phyloP scores from a whole-genome alignment of 2,797 vertebrate species.

The Sylvia borin region DNA sequence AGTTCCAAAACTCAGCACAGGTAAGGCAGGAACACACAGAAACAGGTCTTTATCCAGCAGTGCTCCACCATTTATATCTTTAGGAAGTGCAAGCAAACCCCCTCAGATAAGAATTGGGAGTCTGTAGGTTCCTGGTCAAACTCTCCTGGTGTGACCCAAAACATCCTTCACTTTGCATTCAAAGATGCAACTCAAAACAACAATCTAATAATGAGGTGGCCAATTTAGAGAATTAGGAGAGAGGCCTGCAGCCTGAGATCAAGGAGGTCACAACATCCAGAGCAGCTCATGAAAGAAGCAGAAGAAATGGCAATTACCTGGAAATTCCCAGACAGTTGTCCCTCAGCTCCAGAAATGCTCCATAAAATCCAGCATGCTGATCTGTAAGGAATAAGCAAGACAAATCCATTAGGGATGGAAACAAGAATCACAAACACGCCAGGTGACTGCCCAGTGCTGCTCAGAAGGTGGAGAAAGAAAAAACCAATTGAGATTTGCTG shows the following conservation, averaged over 20 bases:
- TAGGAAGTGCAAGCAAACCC: background rate
- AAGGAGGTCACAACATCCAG: background rate
- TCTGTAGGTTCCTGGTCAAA: background rate
- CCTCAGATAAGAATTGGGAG: background rate
- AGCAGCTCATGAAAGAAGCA: background rate
- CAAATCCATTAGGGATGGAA: background rate
- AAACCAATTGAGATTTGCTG: background rate
- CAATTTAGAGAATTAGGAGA: background rate
- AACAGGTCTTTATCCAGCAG: background rate
- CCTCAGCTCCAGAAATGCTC: background rate
- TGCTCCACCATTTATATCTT: background rate
- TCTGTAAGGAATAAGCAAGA: background rate
- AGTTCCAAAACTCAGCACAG: background rate
- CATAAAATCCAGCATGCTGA: background rate
- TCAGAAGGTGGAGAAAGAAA: background rate
- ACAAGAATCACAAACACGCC: background rate
- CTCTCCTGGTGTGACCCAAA: background rate
- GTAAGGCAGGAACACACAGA: background rate
- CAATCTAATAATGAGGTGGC: background rate
- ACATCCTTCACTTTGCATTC: background rate
- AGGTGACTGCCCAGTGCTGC: background rate
- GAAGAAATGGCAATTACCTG: background rate
- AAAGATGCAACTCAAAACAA: background rate
- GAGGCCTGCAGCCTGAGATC: background rate
- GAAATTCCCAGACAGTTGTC: background rate